phyloP scores from a whole-genome alignment of 1,140 invertebrate genomes.

The Papilio aristodemus region DNA sequence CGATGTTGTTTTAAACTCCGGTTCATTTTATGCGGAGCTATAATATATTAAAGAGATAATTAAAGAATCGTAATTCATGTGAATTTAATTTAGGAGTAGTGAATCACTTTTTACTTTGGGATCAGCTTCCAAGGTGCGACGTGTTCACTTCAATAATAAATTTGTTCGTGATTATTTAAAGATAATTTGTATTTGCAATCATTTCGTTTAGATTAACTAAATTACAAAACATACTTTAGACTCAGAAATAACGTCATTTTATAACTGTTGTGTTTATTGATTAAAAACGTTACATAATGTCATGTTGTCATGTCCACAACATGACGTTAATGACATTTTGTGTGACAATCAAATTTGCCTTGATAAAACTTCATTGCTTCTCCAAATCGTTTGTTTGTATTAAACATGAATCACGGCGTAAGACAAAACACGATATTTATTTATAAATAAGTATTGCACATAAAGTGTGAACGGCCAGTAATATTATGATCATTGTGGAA shows the following conservation, averaged over 20 bases:
- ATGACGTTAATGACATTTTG: constrained; percentile 13
- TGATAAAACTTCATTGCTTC: not conserved
- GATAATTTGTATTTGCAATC: too few relatives aligned
- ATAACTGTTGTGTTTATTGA: not conserved
- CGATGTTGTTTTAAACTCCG: too few relatives aligned
- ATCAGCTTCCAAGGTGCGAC: too few relatives aligned
- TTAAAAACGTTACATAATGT: not conserved
- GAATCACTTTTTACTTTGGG: too few relatives aligned
- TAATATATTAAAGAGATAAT: too few relatives aligned
- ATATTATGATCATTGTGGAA: not conserved
- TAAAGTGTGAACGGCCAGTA: not conserved
- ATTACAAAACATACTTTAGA: not conserved
- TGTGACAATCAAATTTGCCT: not conserved
- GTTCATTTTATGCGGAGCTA: too few relatives aligned
- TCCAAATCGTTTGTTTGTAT: constrained; percentile 18
- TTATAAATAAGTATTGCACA: not conserved
- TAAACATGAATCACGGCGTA: constrained; percentile 6
- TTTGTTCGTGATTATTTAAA: too few relatives aligned
- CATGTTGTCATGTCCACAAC: too few relatives aligned
- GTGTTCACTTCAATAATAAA: too few relatives aligned
- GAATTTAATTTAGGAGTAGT: too few relatives aligned
- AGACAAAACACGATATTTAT: not conserved
- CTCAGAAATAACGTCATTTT: not conserved
- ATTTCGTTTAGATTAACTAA: too few relatives aligned
- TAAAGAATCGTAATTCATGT: too few relatives aligned